Evolutionary conservation across 2,888 invertebrate species (phyloP).

Genomic region (Steromphala cineraria): DNA sequence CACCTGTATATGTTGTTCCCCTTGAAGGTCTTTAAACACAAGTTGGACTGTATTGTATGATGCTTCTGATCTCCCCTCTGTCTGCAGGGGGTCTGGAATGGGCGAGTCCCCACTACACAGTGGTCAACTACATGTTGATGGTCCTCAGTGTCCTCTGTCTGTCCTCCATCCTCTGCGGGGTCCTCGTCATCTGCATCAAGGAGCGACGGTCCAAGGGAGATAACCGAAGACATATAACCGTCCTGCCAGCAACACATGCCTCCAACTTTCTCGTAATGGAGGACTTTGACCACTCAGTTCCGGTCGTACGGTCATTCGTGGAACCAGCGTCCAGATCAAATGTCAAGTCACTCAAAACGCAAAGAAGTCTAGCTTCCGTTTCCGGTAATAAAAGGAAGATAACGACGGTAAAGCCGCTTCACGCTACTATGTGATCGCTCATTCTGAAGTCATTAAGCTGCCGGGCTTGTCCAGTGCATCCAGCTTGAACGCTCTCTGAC

Average conservation of each 20-base stretch:
- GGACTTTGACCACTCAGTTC: not conserved
- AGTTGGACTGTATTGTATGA: too few species aligned
- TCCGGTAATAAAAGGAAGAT: not conserved
- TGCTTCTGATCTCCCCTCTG: too few species aligned
- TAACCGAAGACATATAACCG: not conserved
- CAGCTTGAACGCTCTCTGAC: too few species aligned
- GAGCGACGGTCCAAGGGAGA: not conserved
- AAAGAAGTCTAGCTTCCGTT: not conserved
- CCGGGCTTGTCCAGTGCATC: too few species aligned
- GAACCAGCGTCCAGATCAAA: not conserved
- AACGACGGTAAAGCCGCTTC: not conserved
- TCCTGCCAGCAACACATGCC: not conserved
- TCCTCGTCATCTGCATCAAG: not conserved
- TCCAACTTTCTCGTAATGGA: slow-evolving; percentile 1
- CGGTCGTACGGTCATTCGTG: not conserved
- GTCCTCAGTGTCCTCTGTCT: not conserved
- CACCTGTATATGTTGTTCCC: too few species aligned
- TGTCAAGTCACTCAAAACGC: not conserved
- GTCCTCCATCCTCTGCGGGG: not conserved
- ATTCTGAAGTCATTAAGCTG: not conserved
- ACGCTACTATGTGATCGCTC: not conserved
- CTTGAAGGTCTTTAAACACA: too few species aligned
- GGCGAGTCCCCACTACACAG: not conserved
- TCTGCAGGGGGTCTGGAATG: not conserved
- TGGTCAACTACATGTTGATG: not conserved